A percentile compares a stretch with the other conserved stretches of the same genome.
These are phyloP conservation scores for Drosophila prolongata DNA, from an alignment of 2,888 invertebrate genomes.

Conservation along the genomic window DNA sequence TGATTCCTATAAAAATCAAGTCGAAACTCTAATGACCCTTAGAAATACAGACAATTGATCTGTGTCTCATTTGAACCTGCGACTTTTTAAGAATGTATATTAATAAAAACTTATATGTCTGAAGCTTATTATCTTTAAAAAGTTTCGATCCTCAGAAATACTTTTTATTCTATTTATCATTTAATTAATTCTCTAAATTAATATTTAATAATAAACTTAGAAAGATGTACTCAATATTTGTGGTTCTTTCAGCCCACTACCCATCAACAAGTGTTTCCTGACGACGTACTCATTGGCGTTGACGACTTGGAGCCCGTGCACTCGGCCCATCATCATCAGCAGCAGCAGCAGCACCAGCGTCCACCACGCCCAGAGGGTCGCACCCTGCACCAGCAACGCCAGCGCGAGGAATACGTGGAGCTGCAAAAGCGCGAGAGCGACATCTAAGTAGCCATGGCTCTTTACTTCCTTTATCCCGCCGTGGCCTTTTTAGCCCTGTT, in stretches of 20 bases:
- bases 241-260: conserved; percentile 64
- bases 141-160: no score
- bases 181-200: no score
- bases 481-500: conserved; percentile 90
- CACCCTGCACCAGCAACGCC: conserved; percentile 79
- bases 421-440: conserved; percentile 92
- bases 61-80: no score
- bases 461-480: conserved; percentile 89
- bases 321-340: conserved; percentile 20
- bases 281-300: conserved; percentile 80
- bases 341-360: conserved; percentile 65
- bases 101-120: no score
- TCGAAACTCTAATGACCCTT: no score
- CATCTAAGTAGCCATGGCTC: conserved; percentile 88
- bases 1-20: background rate
- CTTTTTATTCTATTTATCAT: no score
- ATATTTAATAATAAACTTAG: no score
- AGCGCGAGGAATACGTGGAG: conserved; percentile 86
- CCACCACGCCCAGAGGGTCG: conserved; percentile 82
- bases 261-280: conserved; percentile 73
- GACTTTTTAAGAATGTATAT: no score
- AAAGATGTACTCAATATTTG: no score
- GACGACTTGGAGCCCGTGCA: conserved; percentile 73
- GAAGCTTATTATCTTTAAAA: no score
- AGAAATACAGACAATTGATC: no score